Evolutionary conservation across 1,140 invertebrate species (phyloP).

Genomic region (Elymnias hypermnestra): DNA sequence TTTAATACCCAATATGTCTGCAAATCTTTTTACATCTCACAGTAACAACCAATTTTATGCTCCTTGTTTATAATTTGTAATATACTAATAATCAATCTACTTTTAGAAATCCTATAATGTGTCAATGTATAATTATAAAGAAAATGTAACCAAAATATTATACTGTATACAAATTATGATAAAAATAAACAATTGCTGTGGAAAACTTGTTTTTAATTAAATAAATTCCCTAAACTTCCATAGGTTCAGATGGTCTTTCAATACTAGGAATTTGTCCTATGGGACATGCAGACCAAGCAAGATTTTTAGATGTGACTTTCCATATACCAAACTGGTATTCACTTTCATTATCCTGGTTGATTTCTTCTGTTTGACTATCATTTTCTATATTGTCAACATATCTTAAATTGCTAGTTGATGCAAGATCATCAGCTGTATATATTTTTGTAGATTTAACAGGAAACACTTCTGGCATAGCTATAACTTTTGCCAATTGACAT

Average conservation of each 20-base stretch:
- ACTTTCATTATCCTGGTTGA: neutral
- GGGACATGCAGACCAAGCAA: constrained; percentile 42
- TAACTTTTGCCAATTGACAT: constrained; percentile 49
- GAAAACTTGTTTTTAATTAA: constrained; percentile 27
- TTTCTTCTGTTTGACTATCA: constrained; percentile 9
- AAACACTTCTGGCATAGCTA: constrained; percentile 43
- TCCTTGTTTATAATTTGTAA: constrained; percentile 57
- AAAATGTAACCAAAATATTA: constrained; percentile 72
- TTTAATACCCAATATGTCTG: constrained; percentile 16
- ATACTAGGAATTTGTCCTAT: constrained; percentile 43
- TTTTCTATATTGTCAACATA: constrained; percentile 6
- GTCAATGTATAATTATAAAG: constrained; percentile 57
- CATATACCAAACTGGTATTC: constrained; percentile 32
- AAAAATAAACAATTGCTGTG: constrained; percentile 69
- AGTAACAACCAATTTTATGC: no score
- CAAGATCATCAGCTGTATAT: constrained; percentile 56
- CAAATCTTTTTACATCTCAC: no score
- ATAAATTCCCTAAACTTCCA: constrained; percentile 10
- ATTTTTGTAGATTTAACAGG: constrained; percentile 31
- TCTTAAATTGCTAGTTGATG: no score
- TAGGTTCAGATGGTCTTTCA: constrained; percentile 15
- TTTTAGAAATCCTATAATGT: constrained; percentile 64
- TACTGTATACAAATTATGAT: constrained; percentile 70
- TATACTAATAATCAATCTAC: constrained; percentile 58
- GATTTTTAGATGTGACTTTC: constrained; percentile 34